Evolutionary conservation across 2,113 vertebrate species (phyloP), one percentile per base, ranked within the genome.

Genomic region (Lagenorhynchus albirostris): DNA sequence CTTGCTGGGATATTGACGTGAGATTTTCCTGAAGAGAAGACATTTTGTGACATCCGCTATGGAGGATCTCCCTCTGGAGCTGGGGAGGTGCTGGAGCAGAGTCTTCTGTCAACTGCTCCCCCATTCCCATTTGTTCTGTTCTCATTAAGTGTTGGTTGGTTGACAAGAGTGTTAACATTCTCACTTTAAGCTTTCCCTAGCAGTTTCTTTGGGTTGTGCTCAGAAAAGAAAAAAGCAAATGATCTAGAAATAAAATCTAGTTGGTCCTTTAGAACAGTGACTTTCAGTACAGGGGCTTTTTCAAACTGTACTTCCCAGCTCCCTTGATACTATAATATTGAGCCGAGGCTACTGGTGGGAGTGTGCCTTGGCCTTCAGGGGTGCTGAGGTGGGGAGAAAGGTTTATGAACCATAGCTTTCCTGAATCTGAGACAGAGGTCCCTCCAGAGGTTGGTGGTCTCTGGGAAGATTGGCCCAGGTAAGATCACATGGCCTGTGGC

Each of bases 191-290:
- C 91, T 82, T 92, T 68, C 26, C 41, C 23, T 76, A 33, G 23
- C 33, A 86, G 29, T 96, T 85, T 74, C 83, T 92, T 50, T 82
- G 58, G 36, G 20, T 89, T 94, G 71, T 79, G 60, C 63, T 97
- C 60, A 71, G 82, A 92, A 97, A 79, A 70, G 63, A 63, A 85
- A 36, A 74, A 82, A 89, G 70, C 31, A 47, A 38, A 38, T 60
- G n/a, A 58, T 73, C 14, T 92, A 65, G 53, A 91, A 89, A 44
- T 60, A 50, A 80, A 74, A 55, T 84, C 92, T 74, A 23, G 15
- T 38, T 41, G 17, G 53, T 79, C 8, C 71, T 86, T 93, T 65
- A 36, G 38, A 74, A 81, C n/a, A 67, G 62, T 80, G 29, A 53
- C 84, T 93, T 89, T 76, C n/a, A 62, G 10, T 58, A 38, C 23